These are phyloP conservation scores for human DNA, from an alignment of 2,113 vertebrate species.

Conservation along the genomic window GRCh38 chr7:112355501-112356000, in stretches of 20 bases:
- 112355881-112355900: background rate
- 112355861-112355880: background rate
- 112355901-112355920: background rate
- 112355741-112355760: background rate
- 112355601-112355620: background rate
- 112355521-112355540: background rate
- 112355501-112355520: background rate
- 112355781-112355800: background rate
- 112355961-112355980: background rate
- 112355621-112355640: background rate
- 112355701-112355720: background rate
- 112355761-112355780: background rate
- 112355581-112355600: background rate
- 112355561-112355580: background rate
- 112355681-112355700: background rate
- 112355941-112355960: background rate
- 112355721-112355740: background rate
- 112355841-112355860: background rate
- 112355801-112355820: background rate
- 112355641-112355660: background rate
- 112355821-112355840: background rate
- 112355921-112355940: background rate
- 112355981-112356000: background rate
- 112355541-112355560: background rate
- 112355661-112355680: background rate